Evolutionary conservation across 1,140 invertebrate species (phyloP).

Genomic region (Proctacanthus coquilletti): DNA sequence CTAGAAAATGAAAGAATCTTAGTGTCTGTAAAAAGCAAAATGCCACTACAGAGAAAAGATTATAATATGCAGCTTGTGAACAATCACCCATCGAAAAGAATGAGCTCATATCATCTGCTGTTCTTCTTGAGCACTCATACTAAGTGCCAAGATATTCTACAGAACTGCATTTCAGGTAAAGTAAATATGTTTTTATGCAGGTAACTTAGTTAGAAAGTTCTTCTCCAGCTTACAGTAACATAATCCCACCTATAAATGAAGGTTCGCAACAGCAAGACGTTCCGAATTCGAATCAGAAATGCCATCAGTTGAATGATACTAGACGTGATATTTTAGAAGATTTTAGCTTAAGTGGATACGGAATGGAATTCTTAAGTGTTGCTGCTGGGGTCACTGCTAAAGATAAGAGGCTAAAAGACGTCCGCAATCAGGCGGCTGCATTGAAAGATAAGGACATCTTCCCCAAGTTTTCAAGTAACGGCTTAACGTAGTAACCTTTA

Average conservation of each 20-base stretch:
- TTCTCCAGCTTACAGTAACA: constrained; percentile 19
- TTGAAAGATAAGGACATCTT: constrained; percentile 22
- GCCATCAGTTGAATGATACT: too few species aligned
- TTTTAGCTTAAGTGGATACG: constrained; percentile 11
- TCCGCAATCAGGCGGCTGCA: constrained; percentile 37
- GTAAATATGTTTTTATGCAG: too few species aligned
- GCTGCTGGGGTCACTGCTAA: constrained; percentile 68
- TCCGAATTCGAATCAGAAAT: constrained; percentile 4
- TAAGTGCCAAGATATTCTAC: constrained; percentile 36
- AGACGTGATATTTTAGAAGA: too few species aligned
- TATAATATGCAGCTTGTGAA: constrained; percentile 19
- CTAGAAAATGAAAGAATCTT: constrained; percentile 71
- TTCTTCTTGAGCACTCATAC: constrained; percentile 57
- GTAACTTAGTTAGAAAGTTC: too few species aligned
- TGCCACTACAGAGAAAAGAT: constrained; percentile 20
- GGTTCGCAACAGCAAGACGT: constrained; percentile 16
- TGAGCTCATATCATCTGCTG: constrained; percentile 42
- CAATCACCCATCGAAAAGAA: constrained; percentile 27
- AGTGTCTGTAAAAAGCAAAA: constrained; percentile 47
- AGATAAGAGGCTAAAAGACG: constrained; percentile 66
- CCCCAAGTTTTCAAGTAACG: constrained; percentile 15
- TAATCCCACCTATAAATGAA: constrained; percentile 21
- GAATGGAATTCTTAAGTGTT: constrained; percentile 41
- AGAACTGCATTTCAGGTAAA: constrained; percentile 26
- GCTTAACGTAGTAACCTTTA: background rate